phyloP scores from a whole-genome alignment of 2,113 vertebrate species.

The Tetrao urogallus region DNA sequence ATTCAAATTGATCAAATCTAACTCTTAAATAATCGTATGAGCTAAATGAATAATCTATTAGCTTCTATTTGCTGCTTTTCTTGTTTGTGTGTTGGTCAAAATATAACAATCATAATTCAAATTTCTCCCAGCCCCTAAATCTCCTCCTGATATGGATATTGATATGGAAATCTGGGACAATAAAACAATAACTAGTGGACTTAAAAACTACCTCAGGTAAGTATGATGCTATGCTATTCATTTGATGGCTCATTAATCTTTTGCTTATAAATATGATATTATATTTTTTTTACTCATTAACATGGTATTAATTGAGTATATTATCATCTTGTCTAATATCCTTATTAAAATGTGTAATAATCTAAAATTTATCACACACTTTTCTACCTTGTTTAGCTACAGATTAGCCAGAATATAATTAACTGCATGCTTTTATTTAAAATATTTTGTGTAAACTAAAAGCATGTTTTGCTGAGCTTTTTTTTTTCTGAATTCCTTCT shows the following conservation, averaged over 20 bases:
- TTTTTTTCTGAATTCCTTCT: background rate
- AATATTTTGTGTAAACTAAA: background rate
- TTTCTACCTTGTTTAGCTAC: background rate
- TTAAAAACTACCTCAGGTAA: constrained; percentile 99
- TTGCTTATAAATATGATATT: background rate
- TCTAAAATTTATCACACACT: background rate
- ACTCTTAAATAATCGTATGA: background rate
- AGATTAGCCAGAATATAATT: background rate
- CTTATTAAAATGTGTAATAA: background rate
- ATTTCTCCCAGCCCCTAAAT: constrained; percentile 86
- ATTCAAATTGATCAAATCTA: background rate
- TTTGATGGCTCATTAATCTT: background rate
- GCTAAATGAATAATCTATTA: background rate
- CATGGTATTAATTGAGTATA: background rate
- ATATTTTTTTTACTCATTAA: background rate
- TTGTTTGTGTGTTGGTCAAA: background rate
- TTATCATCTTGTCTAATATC: background rate
- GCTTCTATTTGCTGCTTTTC: background rate
- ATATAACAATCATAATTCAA: constrained; percentile 27
- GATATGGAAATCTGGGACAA: constrained; percentile 97
- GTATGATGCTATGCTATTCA: background rate
- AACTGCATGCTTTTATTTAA: background rate
- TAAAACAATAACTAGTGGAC: constrained; percentile 96
- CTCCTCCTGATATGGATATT: constrained; percentile 91
- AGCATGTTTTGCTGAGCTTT: background rate